Conservation (phyloP, 2,113 vertebrate species). For the Osmerus eperlanus region DNA sequence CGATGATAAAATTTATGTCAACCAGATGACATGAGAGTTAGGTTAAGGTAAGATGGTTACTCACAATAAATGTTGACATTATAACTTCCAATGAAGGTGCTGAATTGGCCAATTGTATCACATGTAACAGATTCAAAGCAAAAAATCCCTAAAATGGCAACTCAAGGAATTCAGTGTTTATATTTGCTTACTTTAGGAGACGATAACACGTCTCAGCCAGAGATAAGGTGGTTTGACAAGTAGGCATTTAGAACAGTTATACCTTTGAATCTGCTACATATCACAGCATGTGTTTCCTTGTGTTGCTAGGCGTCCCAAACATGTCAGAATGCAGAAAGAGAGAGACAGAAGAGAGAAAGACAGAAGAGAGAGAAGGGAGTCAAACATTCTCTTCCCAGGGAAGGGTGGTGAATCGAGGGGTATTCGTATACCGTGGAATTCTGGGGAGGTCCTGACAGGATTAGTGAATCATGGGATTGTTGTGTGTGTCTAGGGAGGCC, state of each 20-base stretch:
- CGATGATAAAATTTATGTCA: no score
- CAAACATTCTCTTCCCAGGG: constrained; percentile 30
- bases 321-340: constrained; percentile 19
- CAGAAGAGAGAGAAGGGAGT: constrained; percentile 19
- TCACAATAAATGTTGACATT: no score
- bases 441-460: constrained; percentile 42
- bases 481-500: constrained; percentile 24
- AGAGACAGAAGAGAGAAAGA: constrained; percentile 8
- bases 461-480: constrained; percentile 56
- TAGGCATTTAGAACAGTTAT: constrained; percentile 7
- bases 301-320: constrained; percentile 39
- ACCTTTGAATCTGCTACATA: constrained; percentile 7
- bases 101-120: no score
- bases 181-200: neutral
- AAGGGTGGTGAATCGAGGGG: constrained; percentile 35
- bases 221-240: constrained; percentile 9
- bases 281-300: constrained; percentile 11
- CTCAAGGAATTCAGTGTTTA: neutral
- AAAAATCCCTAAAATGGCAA: neutral
- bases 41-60: no score
- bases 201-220: neutral
- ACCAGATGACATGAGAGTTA: no score
- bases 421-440: constrained; percentile 52
- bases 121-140: neutral
- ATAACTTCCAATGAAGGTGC: no score